These are phyloP conservation scores for Temnopleurus reevesii DNA, from an alignment of 53 echinoderm and acorn worm species.

Conservation along the genomic window DNA sequence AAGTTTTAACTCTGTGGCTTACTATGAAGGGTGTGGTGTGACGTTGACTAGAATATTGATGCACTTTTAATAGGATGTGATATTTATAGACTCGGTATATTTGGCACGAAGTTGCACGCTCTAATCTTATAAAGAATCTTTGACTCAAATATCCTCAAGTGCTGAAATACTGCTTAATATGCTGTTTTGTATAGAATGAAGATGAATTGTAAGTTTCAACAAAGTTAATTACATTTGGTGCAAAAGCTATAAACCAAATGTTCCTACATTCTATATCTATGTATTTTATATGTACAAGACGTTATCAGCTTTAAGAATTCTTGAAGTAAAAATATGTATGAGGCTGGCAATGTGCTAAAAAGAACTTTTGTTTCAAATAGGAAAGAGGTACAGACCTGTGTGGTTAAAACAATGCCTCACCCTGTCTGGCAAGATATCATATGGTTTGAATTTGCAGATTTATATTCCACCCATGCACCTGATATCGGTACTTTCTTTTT, in stretches of 20 bases:
- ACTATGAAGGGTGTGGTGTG: constrained; percentile 12
- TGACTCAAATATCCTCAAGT: not conserved
- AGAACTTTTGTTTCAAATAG: not conserved
- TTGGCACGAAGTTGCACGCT: not conserved
- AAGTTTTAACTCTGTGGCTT: not conserved
- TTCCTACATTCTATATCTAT: too few species aligned
- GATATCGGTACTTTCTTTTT: too few species aligned
- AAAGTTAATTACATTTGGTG: too few species aligned
- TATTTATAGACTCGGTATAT: not conserved
- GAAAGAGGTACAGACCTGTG: not conserved
- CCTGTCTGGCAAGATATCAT: constrained; percentile 3
- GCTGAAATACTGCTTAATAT: constrained; percentile 13
- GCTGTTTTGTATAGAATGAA: too few species aligned
- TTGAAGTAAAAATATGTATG: too few species aligned
- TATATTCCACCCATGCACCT: too few species aligned
- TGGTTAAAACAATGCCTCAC: not conserved
- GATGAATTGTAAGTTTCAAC: too few species aligned
- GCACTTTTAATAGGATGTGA: not conserved
- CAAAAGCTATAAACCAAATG: too few species aligned
- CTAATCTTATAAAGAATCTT: not conserved
- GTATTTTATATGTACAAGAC: too few species aligned
- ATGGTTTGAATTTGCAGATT: not conserved
- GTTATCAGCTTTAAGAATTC: too few species aligned
- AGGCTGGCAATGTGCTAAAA: too few species aligned
- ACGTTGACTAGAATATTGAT: not conserved